Base-by-base conservation (phyloP, 2,888 invertebrate species). In the Chrysolina oricalcia region DNA sequence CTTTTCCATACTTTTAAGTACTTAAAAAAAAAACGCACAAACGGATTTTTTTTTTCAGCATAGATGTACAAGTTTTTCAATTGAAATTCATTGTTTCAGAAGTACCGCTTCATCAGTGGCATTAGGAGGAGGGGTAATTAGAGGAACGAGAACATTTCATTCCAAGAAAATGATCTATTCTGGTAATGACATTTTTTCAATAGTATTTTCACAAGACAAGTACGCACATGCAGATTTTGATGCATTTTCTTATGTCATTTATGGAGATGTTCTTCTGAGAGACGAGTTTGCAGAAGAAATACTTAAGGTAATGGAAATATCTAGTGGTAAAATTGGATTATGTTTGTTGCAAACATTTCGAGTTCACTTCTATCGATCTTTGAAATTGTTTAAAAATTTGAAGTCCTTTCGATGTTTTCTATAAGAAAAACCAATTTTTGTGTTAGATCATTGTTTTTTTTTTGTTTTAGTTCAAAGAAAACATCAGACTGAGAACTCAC, bases 231-330 rank as follows among this genome's bases (percentile, higher is more conserved):
- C 83, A 53, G 79, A 84, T 73, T 87, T 86, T 74, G 81, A 83
- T 77, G 84, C 86, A 3, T 84, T 81, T 74, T 87, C 86, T 8
- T 80, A 78, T 77, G 85, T 86, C 15, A 85, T 87, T 50, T 79
- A 73, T 43, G 85, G 83, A 17, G 78, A 80, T 76, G 82, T 83
- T 64, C 74, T 85, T 21, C 77, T 83, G 6, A 81, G 81, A 70
- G 78, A 83, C 40, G 85, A 84, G 72, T 83, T 86, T 77, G 81
- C 83, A 76, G 73, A 80, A 35, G 77, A 85, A 79, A 75, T 87
- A 62, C 21, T 76, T 53, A 78, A 85, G 81, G 86, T 86, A 81
- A 75, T 63, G 46, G 13, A 43, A 23, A 40, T 70, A 6, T 19
- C 19, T 56, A 40, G 19, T 75, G 11, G 15, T 41, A 15, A 73